Base-by-base conservation (phyloP, 2,888 invertebrate genomes). In the Synanthedon myopaeformis region DNA sequence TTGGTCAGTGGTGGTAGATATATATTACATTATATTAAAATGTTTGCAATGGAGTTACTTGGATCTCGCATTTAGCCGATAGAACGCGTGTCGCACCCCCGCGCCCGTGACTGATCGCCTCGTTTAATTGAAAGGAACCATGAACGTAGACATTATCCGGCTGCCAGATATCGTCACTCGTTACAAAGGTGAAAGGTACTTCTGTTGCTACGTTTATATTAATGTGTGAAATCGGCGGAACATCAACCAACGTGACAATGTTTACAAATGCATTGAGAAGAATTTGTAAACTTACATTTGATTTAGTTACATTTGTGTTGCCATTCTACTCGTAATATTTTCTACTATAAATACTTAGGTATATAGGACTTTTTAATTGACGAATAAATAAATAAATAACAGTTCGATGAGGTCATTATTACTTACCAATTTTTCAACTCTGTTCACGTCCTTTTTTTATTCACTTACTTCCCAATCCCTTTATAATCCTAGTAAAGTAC, bases 21-120 rank as follows among this genome's bases (percentile, higher is more conserved):
- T 4, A 42, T 42, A 10, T 3, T 11, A 42, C 6, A 42, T 42
- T 3, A 12, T 45, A 1, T 45, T 45, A 13, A 13, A 45, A 13
- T 13, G 10, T 45, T 11, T 45, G 5, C 12, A 8, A 45, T 45
- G 13, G 14, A 3, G 45, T 45, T 45, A 45, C 14, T 45, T 45
- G 12, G 45, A 6, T 45, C 6, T 45, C n/a, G 45, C n/a, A n/a
- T 45, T 45, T n/a, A 13, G 45, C 14, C 45, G 6, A 14, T 3
- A 14, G 3, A 13, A 12, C 3, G n/a, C 14, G 10, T 8, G 45
- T 14, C n/a, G 14, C 55, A 2, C 45, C 23, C 56, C 51, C 59
- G 60, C 52, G 28, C 57, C 60, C 67, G 65, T 69, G 60, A 61
- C 72, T 57, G 64, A 71, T 70, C 61, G 58, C 56, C 63, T 64